A percentile compares a stretch with the other conserved stretches of the same genome.
phyloP scores from a whole-genome alignment of 1,140 invertebrate species.

The Drosophila obscura region DNA sequence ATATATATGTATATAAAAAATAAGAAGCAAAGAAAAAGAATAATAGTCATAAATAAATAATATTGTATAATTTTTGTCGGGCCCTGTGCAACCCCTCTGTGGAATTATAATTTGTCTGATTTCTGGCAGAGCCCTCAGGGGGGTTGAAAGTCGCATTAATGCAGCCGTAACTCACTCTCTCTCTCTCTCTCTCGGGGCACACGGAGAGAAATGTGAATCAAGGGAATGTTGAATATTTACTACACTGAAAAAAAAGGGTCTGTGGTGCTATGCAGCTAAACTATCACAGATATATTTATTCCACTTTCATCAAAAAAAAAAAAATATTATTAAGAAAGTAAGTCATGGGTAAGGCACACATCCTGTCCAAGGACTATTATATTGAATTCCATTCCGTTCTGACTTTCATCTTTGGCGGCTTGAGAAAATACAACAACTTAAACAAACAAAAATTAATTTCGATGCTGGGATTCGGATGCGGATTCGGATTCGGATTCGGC shows the following conservation, averaged over 20 bases:
- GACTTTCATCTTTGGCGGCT: conserved; percentile 65
- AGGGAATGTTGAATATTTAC: neutral
- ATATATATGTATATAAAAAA: too few species aligned
- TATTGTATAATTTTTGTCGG: conserved; percentile 8
- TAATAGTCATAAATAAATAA: conserved; percentile 60
- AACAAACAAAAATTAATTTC: conserved; percentile 56
- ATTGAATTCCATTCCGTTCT: neutral
- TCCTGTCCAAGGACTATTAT: conserved; percentile 42
- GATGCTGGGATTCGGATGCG: conserved; percentile 18
- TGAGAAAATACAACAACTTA: conserved; percentile 72
- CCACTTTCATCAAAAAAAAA: too few species aligned
- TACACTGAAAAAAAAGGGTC: neutral
- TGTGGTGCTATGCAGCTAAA: neutral
- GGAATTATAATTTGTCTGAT: conserved; percentile 16
- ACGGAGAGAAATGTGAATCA: conserved; percentile 27
- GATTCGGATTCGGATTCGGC: conserved; percentile 4
- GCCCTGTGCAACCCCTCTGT: conserved; percentile 21
- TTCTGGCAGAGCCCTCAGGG: conserved; percentile 2
- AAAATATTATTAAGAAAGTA: too few species aligned
- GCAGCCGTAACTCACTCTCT: conserved; percentile 7
- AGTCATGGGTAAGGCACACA: conserved; percentile 23
- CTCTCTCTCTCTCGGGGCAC: neutral
- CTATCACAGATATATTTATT: too few species aligned
- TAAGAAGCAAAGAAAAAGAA: neutral
- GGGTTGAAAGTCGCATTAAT: conserved; percentile 66